Evolutionary conservation across 2,113 vertebrate species (phyloP), one percentile per base, ranked within the genome.

Genomic region (Tinamus guttatus): DNA sequence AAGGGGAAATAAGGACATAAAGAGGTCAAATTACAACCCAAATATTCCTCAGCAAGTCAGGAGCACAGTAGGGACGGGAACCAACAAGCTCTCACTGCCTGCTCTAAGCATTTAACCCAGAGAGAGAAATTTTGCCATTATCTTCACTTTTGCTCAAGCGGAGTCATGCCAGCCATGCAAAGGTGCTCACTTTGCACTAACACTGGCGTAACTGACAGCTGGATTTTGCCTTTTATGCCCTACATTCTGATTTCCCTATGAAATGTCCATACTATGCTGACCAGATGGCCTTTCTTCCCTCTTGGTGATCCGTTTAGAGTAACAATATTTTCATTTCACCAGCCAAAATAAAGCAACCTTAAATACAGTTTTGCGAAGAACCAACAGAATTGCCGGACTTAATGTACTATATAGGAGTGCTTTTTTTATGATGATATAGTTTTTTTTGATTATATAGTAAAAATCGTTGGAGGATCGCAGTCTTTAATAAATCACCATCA

Each of bases 401-500:
- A 96, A 95, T 93, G 79, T 93, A 93, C 87, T 95, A 27, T 60
- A 62, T 56, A 78, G 76, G 75, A 95, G 19, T 51, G 87, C 52
- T 54, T 79, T 96, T 97, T 96, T 97, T 97, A 97, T 70, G 87
- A 88, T 69, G 69, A 89, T 73, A 92, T 25, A 93, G 70, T 77
- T 49, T 49, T 96, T 97, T 97, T 97, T 70, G 87, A 88, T 69
- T 67, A 89, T 75, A 91, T 25, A 93, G 68, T 95, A 97, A 95
- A 96, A 96, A 70, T 84, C 87, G 67, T 87, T 91, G 84, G 74
- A 92, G 84, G 76, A 96, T 92, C 92, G 86, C 67, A 94, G 91
- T 56, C 94, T 93, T 95, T 94, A 96, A 95, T 97, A 97, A 96
- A 96, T 97, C 94, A 97, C 65, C 63, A 83, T 74, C 75, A 59